phyloP scores from a whole-genome alignment of 2,888 invertebrate genomes.

The Allolobophora icterica region DNA sequence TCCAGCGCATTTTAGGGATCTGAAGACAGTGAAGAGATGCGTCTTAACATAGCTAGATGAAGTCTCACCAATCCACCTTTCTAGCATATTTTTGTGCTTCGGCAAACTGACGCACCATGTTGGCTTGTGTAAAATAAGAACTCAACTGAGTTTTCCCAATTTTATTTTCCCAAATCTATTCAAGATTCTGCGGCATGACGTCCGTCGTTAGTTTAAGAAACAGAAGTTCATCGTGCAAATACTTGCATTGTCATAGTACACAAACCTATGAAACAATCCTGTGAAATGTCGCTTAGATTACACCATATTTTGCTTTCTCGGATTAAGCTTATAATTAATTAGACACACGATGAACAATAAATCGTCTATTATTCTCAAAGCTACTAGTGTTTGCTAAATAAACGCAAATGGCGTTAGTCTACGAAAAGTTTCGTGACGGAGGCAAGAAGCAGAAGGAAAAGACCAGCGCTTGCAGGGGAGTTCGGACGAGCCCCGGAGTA shows the following conservation, averaged over 20 bases:
- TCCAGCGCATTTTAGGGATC: no score
- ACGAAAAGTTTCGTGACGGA: background rate
- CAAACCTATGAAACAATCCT: background rate
- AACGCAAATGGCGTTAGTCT: background rate
- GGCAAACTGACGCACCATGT: background rate
- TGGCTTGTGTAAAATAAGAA: background rate
- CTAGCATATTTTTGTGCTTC: background rate
- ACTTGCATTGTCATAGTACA: no score
- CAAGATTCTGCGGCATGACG: no score
- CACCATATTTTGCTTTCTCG: background rate
- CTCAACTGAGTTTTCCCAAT: background rate
- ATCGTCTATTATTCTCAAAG: background rate
- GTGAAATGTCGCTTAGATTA: background rate
- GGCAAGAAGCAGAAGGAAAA: background rate
- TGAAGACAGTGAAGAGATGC: no score
- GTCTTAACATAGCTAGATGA: no score
- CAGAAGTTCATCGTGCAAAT: no score
- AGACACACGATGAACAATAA: background rate
- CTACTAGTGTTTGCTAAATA: conserved; percentile 2
- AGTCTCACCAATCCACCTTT: no score
- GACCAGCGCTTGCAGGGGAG: background rate
- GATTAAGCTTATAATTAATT: background rate
- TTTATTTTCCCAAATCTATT: background rate
- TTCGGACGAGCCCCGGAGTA: background rate
- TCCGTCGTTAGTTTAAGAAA: no score